A percentile compares a stretch with the other conserved stretches of the same genome.
Evolutionary conservation across 2,888 invertebrate species (phyloP).

Genomic region (Sympetrum striolatum): DNA sequence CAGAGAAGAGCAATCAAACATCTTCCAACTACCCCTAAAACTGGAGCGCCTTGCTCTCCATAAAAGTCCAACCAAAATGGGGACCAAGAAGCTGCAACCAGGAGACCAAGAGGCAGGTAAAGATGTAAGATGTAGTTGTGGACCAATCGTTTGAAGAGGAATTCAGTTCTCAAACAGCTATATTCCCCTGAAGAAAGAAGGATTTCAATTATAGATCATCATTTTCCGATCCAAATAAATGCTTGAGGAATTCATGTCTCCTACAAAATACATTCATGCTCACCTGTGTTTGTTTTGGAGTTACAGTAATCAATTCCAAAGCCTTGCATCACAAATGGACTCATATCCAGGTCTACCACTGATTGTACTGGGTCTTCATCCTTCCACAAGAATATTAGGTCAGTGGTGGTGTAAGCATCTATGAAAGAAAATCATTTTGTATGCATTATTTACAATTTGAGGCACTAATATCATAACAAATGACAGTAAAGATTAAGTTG

Average conservation of each 20-base stretch:
- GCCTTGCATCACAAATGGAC: slow-evolving; percentile 55
- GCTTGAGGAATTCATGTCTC: not conserved
- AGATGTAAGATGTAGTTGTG: slow-evolving; percentile 60
- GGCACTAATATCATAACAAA: not conserved
- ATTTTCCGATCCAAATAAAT: not conserved
- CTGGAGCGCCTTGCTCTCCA: slow-evolving; percentile 47
- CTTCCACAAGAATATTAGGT: slow-evolving; percentile 58
- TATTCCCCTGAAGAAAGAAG: slow-evolving; percentile 50
- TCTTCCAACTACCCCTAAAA: slow-evolving; percentile 44
- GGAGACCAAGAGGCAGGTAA: slow-evolving; percentile 59
- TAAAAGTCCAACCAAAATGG: slow-evolving; percentile 50
- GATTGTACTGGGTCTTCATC: slow-evolving; percentile 56
- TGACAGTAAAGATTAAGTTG: not conserved
- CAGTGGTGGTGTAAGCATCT: slow-evolving; percentile 61
- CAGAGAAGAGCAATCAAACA: slow-evolving; percentile 48
- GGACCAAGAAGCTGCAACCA: slow-evolving; percentile 55
- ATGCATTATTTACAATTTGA: not conserved
- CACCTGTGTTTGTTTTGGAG: slow-evolving; percentile 58
- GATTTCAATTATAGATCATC: not conserved
- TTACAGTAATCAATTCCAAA: slow-evolving; percentile 57
- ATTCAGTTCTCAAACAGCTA: slow-evolving; percentile 55
- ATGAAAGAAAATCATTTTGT: slow-evolving; percentile 48
- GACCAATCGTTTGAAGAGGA: slow-evolving; percentile 59
- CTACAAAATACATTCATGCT: slow-evolving; percentile 38
- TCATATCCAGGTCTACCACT: slow-evolving; percentile 54